Conservation (phyloP, 2,888 invertebrate genomes). For the Idaea biselata region DNA sequence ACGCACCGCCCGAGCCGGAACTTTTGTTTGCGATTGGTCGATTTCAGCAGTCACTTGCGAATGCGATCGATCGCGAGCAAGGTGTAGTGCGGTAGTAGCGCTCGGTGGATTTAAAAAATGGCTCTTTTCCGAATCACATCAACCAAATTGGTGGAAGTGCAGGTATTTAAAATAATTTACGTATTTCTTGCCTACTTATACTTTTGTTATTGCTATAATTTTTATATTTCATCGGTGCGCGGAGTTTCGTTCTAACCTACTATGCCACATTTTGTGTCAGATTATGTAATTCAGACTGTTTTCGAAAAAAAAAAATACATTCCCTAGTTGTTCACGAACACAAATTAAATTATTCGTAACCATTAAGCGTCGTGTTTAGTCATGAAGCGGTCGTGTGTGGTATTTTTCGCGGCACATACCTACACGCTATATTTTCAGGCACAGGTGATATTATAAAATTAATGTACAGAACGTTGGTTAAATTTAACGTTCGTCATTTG, state of each 20-base stretch:
- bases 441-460: neutral
- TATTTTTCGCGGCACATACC: neutral
- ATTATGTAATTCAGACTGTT: slow-evolving; percentile 46
- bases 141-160: slow-evolving; percentile 82
- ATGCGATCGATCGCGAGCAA: slow-evolving; percentile 61
- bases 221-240: slow-evolving; percentile 1
- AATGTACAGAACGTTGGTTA: neutral
- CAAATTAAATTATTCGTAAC: neutral
- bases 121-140: slow-evolving; percentile 84
- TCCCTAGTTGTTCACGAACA: neutral
- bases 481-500: neutral
- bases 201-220: neutral
- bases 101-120: slow-evolving; percentile 76
- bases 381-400: neutral
- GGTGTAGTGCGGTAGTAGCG: slow-evolving; percentile 55
- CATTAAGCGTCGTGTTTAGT: neutral
- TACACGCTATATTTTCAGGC: neutral
- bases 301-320: neutral
- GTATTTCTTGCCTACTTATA: neutral
- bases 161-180: slow-evolving; percentile 63
- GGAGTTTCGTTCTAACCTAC: slow-evolving; percentile 47
- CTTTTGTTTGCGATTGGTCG: neutral
- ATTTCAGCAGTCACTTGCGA: slow-evolving; percentile 38
- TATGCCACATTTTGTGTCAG: slow-evolving; percentile 50
- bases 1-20: too few relatives aligned